Evolutionary conservation across 2,797 vertebrate species (phyloP).

Genomic region (Monodelphis domestica): DNA sequence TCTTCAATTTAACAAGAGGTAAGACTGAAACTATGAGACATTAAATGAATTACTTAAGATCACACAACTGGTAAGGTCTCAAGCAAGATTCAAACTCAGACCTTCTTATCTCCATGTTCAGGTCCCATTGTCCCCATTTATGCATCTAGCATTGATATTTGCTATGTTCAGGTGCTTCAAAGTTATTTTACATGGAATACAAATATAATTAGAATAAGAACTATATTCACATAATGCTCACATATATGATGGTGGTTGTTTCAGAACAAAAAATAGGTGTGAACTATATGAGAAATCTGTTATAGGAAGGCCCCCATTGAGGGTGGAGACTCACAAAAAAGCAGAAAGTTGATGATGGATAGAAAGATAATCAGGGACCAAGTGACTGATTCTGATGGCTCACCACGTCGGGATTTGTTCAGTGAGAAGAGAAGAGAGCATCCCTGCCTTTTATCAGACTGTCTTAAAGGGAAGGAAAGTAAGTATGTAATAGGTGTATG

Average conservation of each 20-base stretch:
- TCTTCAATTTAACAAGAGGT: neutral
- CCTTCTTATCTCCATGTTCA: neutral
- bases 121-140: neutral
- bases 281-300: neutral
- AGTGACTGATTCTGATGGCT: neutral
- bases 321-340: neutral
- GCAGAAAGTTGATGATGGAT: neutral
- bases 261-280: neutral
- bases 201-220: neutral
- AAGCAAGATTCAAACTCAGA: neutral
- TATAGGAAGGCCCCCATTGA: neutral
- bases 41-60: neutral
- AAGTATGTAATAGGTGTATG: too few species aligned
- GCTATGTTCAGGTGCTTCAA: neutral
- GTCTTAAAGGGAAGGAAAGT: too few species aligned
- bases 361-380: neutral
- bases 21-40: neutral
- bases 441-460: neutral
- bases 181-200: neutral
- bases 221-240: neutral
- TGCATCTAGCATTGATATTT: neutral
- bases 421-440: neutral
- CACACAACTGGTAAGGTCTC: neutral
- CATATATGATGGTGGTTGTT: neutral
- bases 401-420: neutral